Evolutionary conservation across 2,113 vertebrate species (phyloP).

Genomic region (Cynoglossus semilaevis): DNA sequence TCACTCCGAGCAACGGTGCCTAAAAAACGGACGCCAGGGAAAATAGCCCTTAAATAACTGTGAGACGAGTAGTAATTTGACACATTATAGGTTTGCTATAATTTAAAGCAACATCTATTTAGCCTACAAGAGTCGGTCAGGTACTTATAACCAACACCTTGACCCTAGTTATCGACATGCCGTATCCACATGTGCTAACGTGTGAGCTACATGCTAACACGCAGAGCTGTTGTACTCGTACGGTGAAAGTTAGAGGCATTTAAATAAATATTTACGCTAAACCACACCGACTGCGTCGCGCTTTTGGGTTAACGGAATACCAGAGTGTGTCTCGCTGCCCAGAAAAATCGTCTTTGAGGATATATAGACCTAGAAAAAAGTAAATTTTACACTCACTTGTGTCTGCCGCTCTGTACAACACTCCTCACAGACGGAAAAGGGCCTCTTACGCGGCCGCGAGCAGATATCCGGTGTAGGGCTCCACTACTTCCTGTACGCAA

Average conservation of each 20-base stretch:
- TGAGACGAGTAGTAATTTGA: too few relatives aligned
- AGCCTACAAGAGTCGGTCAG: too few relatives aligned
- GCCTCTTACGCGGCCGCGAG: constrained; percentile 49
- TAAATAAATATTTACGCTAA: background rate
- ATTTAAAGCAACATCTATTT: too few relatives aligned
- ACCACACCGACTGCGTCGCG: accelerated
- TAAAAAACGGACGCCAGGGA: accelerated
- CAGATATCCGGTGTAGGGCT: constrained; percentile 62
- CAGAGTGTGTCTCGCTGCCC: accelerated
- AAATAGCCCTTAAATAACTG: background rate
- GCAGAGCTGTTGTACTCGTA: constrained; percentile 4
- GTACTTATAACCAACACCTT: background rate
- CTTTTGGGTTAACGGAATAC: accelerated
- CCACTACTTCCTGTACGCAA: constrained; percentile 39
- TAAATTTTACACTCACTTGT: constrained; percentile 65
- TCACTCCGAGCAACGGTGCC: background rate
- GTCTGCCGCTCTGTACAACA: constrained; percentile 55
- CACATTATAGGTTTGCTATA: too few relatives aligned
- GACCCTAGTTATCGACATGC: constrained; percentile 15
- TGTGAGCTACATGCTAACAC: constrained; percentile 54
- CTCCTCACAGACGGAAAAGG: constrained; percentile 76
- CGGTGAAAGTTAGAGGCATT: constrained; percentile 8
- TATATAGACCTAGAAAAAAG: background rate
- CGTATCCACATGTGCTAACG: constrained; percentile 61
- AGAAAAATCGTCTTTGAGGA: accelerated